Conservation (phyloP, 2,113 vertebrate species). For the Scytalopus superciliaris region DNA sequence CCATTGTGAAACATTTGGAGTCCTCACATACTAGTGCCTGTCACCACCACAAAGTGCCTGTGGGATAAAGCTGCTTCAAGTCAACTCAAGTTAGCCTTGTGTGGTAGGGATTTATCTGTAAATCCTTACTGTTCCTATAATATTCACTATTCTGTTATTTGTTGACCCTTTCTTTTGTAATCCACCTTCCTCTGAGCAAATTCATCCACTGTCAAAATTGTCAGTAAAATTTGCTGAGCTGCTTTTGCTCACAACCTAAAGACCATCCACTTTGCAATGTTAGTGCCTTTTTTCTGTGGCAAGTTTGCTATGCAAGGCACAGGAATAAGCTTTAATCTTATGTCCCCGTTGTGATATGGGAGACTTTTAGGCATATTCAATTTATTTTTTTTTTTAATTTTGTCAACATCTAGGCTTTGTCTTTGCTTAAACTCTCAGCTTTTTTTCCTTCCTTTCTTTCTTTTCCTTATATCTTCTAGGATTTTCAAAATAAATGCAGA, state of each 20-base stretch:
- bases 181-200: background rate
- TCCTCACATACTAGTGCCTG: background rate
- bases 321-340: background rate
- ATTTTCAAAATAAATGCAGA: constrained; percentile 22
- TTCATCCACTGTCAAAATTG: background rate
- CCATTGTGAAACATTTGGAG: background rate
- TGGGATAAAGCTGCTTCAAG: constrained; percentile 5
- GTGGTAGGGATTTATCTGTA: background rate
- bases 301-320: background rate
- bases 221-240: background rate
- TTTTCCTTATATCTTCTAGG: background rate
- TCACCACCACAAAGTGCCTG: background rate
- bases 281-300: background rate
- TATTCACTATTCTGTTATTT: background rate
- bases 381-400: background rate
- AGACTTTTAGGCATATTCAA: background rate
- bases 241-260: background rate
- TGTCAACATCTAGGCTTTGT: background rate
- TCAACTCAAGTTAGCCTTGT: background rate
- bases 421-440: background rate
- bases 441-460: background rate
- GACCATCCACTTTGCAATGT: background rate
- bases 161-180: background rate
- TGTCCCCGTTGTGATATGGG: background rate
- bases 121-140: background rate